Conservation (phyloP, 2,113 vertebrate species). For the Mustela nigripes region DNA sequence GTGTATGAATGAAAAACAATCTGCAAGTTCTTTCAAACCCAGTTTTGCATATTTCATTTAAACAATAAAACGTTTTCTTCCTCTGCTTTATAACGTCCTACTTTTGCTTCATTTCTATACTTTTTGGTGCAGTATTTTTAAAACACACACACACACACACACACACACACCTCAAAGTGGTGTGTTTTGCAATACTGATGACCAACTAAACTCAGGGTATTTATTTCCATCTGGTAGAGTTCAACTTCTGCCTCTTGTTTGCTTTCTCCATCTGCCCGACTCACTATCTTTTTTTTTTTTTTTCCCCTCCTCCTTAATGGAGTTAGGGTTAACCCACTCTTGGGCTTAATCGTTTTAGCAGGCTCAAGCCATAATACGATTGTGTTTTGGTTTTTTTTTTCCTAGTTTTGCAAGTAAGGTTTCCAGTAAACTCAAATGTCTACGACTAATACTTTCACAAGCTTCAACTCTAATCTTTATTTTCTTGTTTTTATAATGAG, state of each 20-base stretch:
- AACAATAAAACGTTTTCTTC: constrained; percentile 42
- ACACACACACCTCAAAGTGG: background rate
- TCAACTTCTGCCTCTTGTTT: constrained; percentile 66
- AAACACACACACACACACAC: background rate
- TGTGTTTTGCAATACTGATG: constrained; percentile 67
- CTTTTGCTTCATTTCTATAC: constrained; percentile 53
- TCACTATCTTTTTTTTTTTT: background rate
- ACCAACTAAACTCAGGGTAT: constrained; percentile 63
- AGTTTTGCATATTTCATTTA: constrained; percentile 41
- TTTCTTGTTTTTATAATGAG: background rate
- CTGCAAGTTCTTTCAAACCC: background rate
- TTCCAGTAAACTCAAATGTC: background rate
- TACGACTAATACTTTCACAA: background rate
- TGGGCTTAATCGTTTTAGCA: constrained; percentile 52
- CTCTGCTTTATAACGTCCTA: background rate
- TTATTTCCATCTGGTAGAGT: constrained; percentile 74
- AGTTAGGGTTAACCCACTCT: constrained; percentile 65
- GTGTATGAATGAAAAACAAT: constrained; percentile 7
- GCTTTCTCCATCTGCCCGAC: constrained; percentile 66
- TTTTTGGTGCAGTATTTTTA: background rate
- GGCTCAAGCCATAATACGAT: background rate
- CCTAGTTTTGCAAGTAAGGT: background rate
- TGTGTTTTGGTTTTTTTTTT: background rate
- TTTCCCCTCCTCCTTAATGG: constrained; percentile 8
- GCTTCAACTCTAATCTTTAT: background rate